Base-by-base conservation (phyloP, 2,113 vertebrate species). In the Mohoua ochrocephala region DNA sequence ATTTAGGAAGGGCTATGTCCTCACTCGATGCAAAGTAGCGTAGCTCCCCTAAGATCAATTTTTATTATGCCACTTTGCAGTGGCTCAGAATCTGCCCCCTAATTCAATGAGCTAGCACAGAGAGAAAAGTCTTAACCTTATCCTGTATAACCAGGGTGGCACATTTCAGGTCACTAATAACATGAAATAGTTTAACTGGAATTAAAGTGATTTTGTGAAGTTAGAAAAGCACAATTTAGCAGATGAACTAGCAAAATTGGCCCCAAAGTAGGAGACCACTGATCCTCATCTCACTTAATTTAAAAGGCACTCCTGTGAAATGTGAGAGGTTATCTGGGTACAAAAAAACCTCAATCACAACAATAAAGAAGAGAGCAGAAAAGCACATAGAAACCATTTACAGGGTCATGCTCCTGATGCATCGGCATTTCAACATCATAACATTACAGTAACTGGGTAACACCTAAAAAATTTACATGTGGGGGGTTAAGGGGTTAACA, bases 91-190 rank as follows among this genome's bases (percentile, higher is more conserved):
- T 90, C 85, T 94, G 75, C 56, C 82, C 50, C 84, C 35, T 89
- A 69, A 88, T 85, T 94, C 93, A 83, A 42, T 74, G 78, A 93
- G 59, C 35, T 80, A 39, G 30, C 69, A 73, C 78, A 35, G 37
- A 91, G 39, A 90, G 67, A 89, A 67, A 91, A 95, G 87, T 33
- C 90, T 85, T 94, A 83, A 95, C 91, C 82, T 91, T 47, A 65
- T 41, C 50, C 78, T 77, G 54, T 86, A 83, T 50, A 87, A 90
- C 70, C 63, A 91, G 59, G 39, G 52, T 74, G 67, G 71, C 27
- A 88, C 59, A 65, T 91, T 93, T 82, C 71, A 95, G 91, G 94
- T 87, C 93, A 80, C 78, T 80, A 90, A 93, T 96, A 91, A 95
- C 75, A 70, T 20, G 19, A 83, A 93, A 63, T 33, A 83, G 75